Percentiles rank a stretch among this genome's conserved stretches.
phyloP scores from a whole-genome alignment of 1,140 invertebrate species.

The Rhynchophorus ferrugineus region DNA sequence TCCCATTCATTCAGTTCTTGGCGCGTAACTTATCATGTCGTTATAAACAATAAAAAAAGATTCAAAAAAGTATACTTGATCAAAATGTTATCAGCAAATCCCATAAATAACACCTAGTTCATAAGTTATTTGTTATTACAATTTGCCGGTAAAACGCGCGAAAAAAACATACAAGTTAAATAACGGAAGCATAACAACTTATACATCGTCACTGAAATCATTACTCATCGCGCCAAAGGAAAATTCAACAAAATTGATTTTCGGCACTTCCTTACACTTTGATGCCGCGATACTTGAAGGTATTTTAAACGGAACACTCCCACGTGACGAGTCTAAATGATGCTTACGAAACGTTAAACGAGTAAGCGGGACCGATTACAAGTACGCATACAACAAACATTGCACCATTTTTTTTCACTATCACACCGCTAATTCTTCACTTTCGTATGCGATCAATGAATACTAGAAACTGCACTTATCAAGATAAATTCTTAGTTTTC shows the following conservation, averaged over 20 bases:
- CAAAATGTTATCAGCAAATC: conserved; percentile 20
- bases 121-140: conserved; percentile 9
- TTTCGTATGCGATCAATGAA: conserved; percentile 3
- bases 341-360: conserved; percentile 26
- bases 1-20: conserved; percentile 53
- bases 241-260: conserved; percentile 7
- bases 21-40: conserved; percentile 23
- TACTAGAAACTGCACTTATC: no score
- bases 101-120: conserved; percentile 11
- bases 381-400: conserved; percentile 36
- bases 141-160: conserved; percentile 32
- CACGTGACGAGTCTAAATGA: conserved; percentile 34
- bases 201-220: conserved; percentile 1
- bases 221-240: conserved; percentile 1
- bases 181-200: conserved; percentile 5
- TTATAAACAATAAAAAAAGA: conserved; percentile 18
- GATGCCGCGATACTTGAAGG: conserved; percentile 9
- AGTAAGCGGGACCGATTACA: conserved; percentile 15
- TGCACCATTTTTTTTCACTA: conserved; percentile 33
- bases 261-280: conserved; percentile 6
- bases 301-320: conserved; percentile 32
- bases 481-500: not conserved
- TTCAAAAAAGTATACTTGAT: conserved; percentile 23
- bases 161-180: conserved; percentile 22
- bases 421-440: conserved; percentile 24